Conservation (phyloP, 1,140 invertebrate genomes). For the Eriocheir sinensis region DNA sequence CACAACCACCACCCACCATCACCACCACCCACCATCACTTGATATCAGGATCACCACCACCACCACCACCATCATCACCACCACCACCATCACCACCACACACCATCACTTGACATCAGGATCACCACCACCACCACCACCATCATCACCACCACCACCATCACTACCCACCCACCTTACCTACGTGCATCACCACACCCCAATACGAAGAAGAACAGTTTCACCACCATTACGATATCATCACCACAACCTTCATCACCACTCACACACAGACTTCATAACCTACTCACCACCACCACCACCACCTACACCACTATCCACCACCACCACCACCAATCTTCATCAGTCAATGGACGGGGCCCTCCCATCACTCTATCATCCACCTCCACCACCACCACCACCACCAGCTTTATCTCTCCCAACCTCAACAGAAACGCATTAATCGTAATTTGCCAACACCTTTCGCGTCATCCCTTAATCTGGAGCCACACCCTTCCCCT, state of each 20-base stretch:
- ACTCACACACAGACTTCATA: not conserved
- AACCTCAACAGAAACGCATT: not conserved
- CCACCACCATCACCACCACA: too few species aligned
- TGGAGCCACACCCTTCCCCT: not conserved
- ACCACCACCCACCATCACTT: not conserved
- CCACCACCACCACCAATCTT: too few species aligned
- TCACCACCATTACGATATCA: too few species aligned
- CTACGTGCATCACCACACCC: too few species aligned
- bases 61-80: too few species aligned
- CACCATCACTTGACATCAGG: too few species aligned
- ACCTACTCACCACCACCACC: not conserved
- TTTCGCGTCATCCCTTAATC: not conserved
- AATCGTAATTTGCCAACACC: slow-evolving; percentile 24
- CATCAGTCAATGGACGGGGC: too few species aligned
- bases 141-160: too few species aligned
- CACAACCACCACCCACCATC: not conserved
- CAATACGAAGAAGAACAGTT: too few species aligned
- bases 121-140: too few species aligned
- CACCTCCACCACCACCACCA: not conserved
- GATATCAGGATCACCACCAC: too few species aligned
- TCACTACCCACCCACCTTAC: too few species aligned
- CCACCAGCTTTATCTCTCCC: not conserved
- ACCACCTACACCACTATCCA: not conserved
- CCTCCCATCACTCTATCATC: not conserved
- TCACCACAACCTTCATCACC: not conserved